These are phyloP conservation scores for Drosophila sulfurigaster DNA, from an alignment of 1,140 invertebrate genomes.

Conservation along the genomic window DNA sequence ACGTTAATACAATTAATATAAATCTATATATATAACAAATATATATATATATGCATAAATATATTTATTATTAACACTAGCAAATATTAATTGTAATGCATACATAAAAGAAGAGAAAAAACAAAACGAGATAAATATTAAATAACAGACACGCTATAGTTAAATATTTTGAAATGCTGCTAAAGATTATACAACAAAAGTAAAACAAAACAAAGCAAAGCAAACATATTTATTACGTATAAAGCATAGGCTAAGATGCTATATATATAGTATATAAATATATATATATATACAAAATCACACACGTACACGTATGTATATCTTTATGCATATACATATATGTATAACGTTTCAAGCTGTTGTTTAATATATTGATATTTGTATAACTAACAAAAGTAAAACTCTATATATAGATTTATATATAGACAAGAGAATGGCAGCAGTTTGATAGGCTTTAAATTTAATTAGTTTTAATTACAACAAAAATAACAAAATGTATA, in stretches of 20 bases:
- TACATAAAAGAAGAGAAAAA: constrained; percentile 12
- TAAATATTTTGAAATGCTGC: constrained; percentile 74
- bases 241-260: constrained; percentile 57
- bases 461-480: constrained; percentile 44
- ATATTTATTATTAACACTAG: constrained; percentile 80
- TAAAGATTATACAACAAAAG: constrained; percentile 44
- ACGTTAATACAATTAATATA: constrained; percentile 43
- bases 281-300: constrained; percentile 23
- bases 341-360: constrained; percentile 62
- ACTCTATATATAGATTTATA: constrained; percentile 38
- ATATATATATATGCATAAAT: constrained; percentile 58
- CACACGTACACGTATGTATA: constrained; percentile 24
- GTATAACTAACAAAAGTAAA: constrained; percentile 52
- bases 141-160: constrained; percentile 71
- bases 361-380: constrained; percentile 68
- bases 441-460: constrained; percentile 70
- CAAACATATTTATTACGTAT: constrained; percentile 51
- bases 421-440: constrained; percentile 48
- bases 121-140: constrained; percentile 25
- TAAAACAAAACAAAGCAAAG: constrained; percentile 23
- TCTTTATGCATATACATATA: constrained; percentile 22
- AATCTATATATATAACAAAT: constrained; percentile 27
- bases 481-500: constrained; percentile 67
- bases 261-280: constrained; percentile 34
- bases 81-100: constrained; percentile 79